Conservation (phyloP, 2,797 vertebrate genomes). For the Pelodytes ibericus region DNA sequence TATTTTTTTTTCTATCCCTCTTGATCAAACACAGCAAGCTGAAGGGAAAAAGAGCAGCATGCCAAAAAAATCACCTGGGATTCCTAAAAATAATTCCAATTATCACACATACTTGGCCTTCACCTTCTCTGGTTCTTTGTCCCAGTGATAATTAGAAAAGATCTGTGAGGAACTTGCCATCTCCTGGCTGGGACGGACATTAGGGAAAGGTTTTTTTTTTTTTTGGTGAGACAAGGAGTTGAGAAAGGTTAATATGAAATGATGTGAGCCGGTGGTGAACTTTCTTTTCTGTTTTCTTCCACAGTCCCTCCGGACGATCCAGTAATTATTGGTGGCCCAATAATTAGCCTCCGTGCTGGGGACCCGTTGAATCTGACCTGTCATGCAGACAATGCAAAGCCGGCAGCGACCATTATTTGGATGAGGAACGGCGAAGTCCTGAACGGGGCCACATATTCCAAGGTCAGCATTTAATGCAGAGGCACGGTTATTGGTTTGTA, state of each 20-base stretch:
- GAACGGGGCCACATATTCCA: constrained; percentile 94
- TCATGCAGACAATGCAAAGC: constrained; percentile 95
- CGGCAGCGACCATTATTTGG: constrained; percentile 95
- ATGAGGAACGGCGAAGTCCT: constrained; percentile 90
- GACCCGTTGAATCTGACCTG: constrained; percentile 96
- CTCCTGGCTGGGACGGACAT: too few relatives aligned
- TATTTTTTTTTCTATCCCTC: too few relatives aligned
- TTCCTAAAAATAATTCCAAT: too few relatives aligned
- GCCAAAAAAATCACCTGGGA: too few relatives aligned
- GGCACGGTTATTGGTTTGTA: neutral
- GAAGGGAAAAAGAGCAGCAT: too few relatives aligned
- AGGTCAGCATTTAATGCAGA: constrained; percentile 78
- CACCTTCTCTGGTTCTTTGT: too few relatives aligned
- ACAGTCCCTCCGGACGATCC: constrained; percentile 95
- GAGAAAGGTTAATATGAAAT: neutral
- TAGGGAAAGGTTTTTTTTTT: neutral
- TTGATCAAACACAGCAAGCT: too few relatives aligned
- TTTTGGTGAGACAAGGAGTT: neutral
- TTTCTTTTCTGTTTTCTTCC: constrained; percentile 38
- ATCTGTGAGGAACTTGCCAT: too few relatives aligned
- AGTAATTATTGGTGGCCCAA: constrained; percentile 88
- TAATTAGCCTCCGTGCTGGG: constrained; percentile 91
- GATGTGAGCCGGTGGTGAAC: neutral
- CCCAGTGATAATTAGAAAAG: too few relatives aligned
- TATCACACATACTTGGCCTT: too few relatives aligned